phyloP scores from a whole-genome alignment of 2,888 invertebrate genomes.

The Campoplex capitator region DNA sequence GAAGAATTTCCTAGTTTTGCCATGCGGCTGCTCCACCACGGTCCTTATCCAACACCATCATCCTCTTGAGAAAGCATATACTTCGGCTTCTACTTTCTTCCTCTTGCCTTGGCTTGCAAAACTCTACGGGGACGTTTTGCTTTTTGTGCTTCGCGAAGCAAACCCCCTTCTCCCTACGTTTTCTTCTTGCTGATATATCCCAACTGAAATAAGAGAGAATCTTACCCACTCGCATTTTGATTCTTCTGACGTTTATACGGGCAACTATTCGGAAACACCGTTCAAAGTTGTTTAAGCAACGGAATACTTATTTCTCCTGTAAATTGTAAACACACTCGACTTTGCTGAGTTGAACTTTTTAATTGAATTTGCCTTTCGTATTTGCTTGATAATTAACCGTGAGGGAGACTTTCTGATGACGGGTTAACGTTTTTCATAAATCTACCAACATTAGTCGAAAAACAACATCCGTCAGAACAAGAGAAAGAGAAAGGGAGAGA shows the following conservation, averaged over 20 bases:
- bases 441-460: slow-evolving; percentile 5
- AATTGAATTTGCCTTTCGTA: slow-evolving; percentile 73
- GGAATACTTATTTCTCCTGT: slow-evolving; percentile 12
- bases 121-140: slow-evolving; percentile 51
- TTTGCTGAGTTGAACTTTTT: slow-evolving; percentile 69
- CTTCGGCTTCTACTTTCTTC: slow-evolving; percentile 48
- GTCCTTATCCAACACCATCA: slow-evolving; percentile 31
- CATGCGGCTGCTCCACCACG: slow-evolving; percentile 66
- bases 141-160: slow-evolving; percentile 26
- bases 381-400: slow-evolving; percentile 68
- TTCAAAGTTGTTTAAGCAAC: slow-evolving; percentile 26
- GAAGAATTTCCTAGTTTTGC: slow-evolving; percentile 70
- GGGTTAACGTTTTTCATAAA: slow-evolving; percentile 30
- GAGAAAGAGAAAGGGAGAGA: slow-evolving; percentile 50
- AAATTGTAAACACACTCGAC: slow-evolving; percentile 23
- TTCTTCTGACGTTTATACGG: slow-evolving; percentile 32
- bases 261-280: slow-evolving; percentile 39
- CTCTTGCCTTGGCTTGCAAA: slow-evolving; percentile 44
- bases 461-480: slow-evolving; percentile 61
- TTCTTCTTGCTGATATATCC: slow-evolving; percentile 35
- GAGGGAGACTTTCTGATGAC: slow-evolving; percentile 38
- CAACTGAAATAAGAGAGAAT: slow-evolving; percentile 37
- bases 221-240: slow-evolving; percentile 5
- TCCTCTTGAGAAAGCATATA: slow-evolving; percentile 14
- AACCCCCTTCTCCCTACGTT: slow-evolving; percentile 29